A percentile compares a stretch with the other conserved stretches of the same genome.
Conservation (phyloP, 2,888 invertebrate species). For the Phyllotreta cruciferae region DNA sequence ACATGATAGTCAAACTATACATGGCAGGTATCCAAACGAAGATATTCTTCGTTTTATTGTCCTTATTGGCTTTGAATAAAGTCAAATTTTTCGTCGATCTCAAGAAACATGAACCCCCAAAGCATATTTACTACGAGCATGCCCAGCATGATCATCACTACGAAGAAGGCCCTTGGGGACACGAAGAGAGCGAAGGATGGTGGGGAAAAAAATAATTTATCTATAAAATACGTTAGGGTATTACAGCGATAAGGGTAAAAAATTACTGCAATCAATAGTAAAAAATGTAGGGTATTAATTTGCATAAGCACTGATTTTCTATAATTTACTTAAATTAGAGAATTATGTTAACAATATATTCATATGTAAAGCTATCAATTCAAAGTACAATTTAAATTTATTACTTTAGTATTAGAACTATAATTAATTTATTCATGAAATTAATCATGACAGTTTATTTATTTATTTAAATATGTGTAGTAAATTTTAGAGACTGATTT, state of each 20-base stretch:
- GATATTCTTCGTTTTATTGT: slow-evolving; percentile 76
- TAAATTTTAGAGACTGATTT: slow-evolving; percentile 16
- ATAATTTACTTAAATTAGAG: too few species aligned
- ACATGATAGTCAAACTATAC: slow-evolving; percentile 73
- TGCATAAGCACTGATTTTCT: too few species aligned
- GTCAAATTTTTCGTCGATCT: slow-evolving; percentile 77
- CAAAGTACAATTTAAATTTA: too few species aligned
- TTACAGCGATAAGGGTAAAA: too few species aligned
- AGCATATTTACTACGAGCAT: slow-evolving; percentile 83
- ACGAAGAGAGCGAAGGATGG: slow-evolving; percentile 55
- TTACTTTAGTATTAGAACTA: too few species aligned
- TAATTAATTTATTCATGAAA: too few species aligned
- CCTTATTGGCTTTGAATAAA: slow-evolving; percentile 73
- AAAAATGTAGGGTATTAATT: too few species aligned
- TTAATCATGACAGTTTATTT: neutral
- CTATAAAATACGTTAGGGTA: neutral
- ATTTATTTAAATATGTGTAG: neutral
- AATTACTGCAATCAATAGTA: too few species aligned
- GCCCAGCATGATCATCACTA: slow-evolving; percentile 86
- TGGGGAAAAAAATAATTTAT: slow-evolving; percentile 31
- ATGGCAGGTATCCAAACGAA: slow-evolving; percentile 78
- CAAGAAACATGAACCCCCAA: slow-evolving; percentile 74
- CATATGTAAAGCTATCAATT: too few species aligned
- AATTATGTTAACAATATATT: too few species aligned
- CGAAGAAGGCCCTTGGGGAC: slow-evolving; percentile 64